Evolutionary conservation across 2,797 vertebrate genomes (phyloP), one percentile per base, ranked within the genome.

Genomic region (Huso huso): DNA sequence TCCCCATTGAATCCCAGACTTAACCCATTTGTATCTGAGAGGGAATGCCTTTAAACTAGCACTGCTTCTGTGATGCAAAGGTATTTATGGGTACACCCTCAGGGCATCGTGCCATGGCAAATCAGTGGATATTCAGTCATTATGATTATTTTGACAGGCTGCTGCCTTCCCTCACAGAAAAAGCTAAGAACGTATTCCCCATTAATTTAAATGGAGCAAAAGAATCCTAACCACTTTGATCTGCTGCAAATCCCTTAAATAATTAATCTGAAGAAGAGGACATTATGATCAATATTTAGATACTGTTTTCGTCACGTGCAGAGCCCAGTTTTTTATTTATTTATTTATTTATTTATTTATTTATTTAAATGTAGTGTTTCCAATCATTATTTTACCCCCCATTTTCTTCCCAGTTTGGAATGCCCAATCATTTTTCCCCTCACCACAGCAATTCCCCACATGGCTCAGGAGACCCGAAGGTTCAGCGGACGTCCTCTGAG

Each of bases 71-170:
- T 66, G 65, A 66, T 66, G 15, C n/a, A 15, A 66, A 66, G 65
- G 65, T 61, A 66, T 60, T 66, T 51, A 51, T 50, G 57, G 48
- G 57, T 48, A 51, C 49, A 70, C 68, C 74, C 76, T 63, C 57
- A 70, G 74, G 74, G 70, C 58, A 50, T 61, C 5, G 62, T 76
- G 73, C 69, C 73, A 74, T 66, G 66, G 65, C 69, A 68, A 73
- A 72, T 72, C 74, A 68, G 65, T 66, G 65, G 57, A 71, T 71
- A 72, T 67, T 67, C 51, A 68, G 62, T 67, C 68, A 74, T 74
- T 75, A 74, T 76, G 72, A 74, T 72, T 70, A 59, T 53, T 13
- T 48, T 66, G 65, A 61, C 65, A 49, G 65, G n/a, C 48, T 66
- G 37, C 64, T 15, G 15, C 4, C 4, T 37, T 57, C 51, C 18